Evolutionary conservation across 2,888 invertebrate species (phyloP).

Genomic region (Holacanthella duospinosa): DNA sequence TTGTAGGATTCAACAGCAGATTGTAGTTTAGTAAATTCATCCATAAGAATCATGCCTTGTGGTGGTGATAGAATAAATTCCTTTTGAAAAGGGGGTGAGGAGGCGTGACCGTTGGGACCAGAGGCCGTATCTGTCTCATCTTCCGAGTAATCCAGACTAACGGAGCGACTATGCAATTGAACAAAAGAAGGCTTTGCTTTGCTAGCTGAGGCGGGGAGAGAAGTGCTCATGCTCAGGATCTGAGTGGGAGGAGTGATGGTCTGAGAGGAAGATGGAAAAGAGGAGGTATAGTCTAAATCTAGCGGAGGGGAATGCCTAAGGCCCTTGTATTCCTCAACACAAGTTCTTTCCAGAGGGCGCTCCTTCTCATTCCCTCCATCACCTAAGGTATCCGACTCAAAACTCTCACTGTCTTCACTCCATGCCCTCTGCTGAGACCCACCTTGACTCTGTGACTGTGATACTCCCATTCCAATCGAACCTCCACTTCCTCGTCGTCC

Average conservation of each 20-base stretch:
- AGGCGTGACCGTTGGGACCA: not conserved
- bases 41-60: conserved; percentile 35
- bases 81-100: not conserved
- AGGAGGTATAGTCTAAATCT: not conserved
- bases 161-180: conserved; percentile 32
- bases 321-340: not conserved
- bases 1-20: conserved; percentile 34
- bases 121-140: conserved; percentile 1
- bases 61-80: conserved; percentile 3
- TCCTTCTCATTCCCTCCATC: not conserved
- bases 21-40: conserved; percentile 35
- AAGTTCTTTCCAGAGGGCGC: too few relatives aligned
- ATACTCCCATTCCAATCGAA: conserved; percentile 19
- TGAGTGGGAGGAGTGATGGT: conserved; percentile 21
- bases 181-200: conserved; percentile 31
- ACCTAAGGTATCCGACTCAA: conserved; percentile 33
- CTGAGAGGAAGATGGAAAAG: not conserved
- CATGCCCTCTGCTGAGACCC: conserved; percentile 24
- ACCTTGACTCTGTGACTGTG: conserved; percentile 12
- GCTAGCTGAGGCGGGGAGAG: conserved; percentile 32
- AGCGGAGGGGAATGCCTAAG: not conserved
- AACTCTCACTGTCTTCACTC: conserved; percentile 34
- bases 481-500: conserved; percentile 22
- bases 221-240: conserved; percentile 33
- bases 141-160: conserved; percentile 27